Base-by-base conservation (phyloP, 2,888 invertebrate genomes). In the Melieria picta region DNA sequence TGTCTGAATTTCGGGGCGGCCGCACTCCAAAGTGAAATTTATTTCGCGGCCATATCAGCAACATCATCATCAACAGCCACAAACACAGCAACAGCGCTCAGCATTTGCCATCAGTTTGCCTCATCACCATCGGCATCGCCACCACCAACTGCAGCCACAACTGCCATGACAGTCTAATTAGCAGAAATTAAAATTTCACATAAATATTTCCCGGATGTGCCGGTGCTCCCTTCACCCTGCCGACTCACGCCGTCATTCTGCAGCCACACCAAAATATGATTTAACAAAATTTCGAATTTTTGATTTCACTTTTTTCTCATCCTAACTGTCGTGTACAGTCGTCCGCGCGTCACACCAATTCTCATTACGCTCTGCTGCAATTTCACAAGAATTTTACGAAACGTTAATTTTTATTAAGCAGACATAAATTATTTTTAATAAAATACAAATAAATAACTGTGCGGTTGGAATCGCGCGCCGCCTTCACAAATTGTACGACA, bases 401-500 rank as follows among this genome's bases (percentile, higher is more conserved):
- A 82, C 83, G 79, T 83, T 83, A 78, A 81, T 74, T 83, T 83
- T 83, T 82, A 83, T 82, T 81, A 82, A 82, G 80, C 82, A 78
- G 78, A 80, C 80, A 79, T 78, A 80, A 80, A 81, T 67, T 74
- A 79, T 74, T 77, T 74, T 74, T 70, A 76, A 79, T 76, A 77
- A 78, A 81, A 79, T 67, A 69, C 75, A 55, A 69, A 80, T 81
- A 78, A 81, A 80, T 79, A 77, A 79, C 30, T 30, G 30, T 30
- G 30, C 30, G 30, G 30, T 30, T 30, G n/a, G 9, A 47, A 48
- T 56, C 67, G 55, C 64, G 57, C 30, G 30, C 30, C 30, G 30
- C 30, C 30, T 30, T 30, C 30, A 30, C 30, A 30, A 30, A 30
- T 30, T 30, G 30, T 30, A 30, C 30, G 30, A 30, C 30, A 30